Percentiles rank a stretch among this genome's conserved stretches.
Evolutionary conservation across 1,140 invertebrate genomes (phyloP).

Genomic region (Drosophila ambigua): DNA sequence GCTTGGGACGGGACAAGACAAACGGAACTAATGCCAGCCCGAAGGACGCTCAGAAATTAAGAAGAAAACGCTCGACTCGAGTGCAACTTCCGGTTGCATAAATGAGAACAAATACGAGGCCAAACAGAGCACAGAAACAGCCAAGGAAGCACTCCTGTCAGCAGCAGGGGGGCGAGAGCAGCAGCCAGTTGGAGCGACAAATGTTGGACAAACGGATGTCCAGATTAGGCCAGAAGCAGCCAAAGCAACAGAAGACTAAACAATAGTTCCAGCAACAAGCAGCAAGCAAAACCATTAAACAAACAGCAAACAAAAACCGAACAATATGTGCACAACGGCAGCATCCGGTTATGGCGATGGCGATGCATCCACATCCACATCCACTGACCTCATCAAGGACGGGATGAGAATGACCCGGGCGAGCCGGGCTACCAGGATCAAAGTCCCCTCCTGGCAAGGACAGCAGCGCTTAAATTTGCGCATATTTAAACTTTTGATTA

Average conservation of each 20-base stretch:
- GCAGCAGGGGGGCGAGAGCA: constrained; percentile 34
- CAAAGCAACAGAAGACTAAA: constrained; percentile 52
- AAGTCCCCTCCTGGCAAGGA: constrained; percentile 55
- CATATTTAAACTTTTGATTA: constrained; percentile 83
- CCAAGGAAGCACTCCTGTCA: constrained; percentile 52
- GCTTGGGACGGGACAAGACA: constrained; percentile 45
- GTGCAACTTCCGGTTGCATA: constrained; percentile 78
- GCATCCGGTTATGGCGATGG: constrained; percentile 49
- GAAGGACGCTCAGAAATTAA: constrained; percentile 66
- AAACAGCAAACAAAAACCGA: constrained; percentile 54
- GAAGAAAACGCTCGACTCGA: constrained; percentile 60
- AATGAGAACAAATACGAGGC: constrained; percentile 73
- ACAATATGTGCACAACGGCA: constrained; percentile 70
- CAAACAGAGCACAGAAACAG: constrained; percentile 38
- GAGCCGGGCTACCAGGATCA: constrained; percentile 9
- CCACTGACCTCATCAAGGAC: constrained; percentile 63
- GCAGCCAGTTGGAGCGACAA: constrained; percentile 60
- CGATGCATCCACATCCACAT: constrained; percentile 70
- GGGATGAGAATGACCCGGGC: background rate
- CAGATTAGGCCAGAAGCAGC: constrained; percentile 64
- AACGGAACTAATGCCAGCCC: constrained; percentile 71
- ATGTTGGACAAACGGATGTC: constrained; percentile 75
- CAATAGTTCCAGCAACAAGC: constrained; percentile 61
- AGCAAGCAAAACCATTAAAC: constrained; percentile 28
- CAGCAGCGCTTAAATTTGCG: constrained; percentile 71